phyloP scores from a whole-genome alignment of 1,140 invertebrate genomes.

The Macrotrachela quadricornifera region DNA sequence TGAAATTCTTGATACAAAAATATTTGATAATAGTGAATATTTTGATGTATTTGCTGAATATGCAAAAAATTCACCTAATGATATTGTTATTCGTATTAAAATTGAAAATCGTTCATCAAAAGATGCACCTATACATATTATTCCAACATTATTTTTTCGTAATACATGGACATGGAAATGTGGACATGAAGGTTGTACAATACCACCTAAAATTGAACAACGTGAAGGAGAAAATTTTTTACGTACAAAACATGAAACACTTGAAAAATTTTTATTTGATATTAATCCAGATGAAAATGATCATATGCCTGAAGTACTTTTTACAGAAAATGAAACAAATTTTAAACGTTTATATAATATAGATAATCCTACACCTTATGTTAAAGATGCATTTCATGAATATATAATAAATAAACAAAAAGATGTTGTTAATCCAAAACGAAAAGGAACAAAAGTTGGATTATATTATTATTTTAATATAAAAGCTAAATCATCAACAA shows the following conservation, averaged over 20 bases:
- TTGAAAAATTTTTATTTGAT: no score
- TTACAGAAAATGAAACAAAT: no score
- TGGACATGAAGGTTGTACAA: conserved; percentile 10
- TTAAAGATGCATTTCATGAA: conserved; percentile 30
- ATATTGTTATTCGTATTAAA: conserved; percentile 22
- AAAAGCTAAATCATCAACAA: conserved; percentile 4
- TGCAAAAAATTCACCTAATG: conserved; percentile 22
- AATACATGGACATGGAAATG: conserved; percentile 29
- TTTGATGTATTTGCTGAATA: conserved; percentile 31
- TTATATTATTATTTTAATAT: conserved; percentile 20
- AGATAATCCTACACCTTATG: conserved; percentile 15
- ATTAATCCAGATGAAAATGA: no score
- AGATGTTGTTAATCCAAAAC: conserved; percentile 18
- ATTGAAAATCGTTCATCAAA: conserved; percentile 24
- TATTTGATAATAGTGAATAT: conserved; percentile 21
- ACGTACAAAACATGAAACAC: no score
- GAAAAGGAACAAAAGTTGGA: conserved; percentile 28
- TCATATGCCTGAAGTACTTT: no score
- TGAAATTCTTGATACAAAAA: conserved; percentile 23
- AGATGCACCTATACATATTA: conserved; percentile 19
- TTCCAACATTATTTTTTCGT: conserved; percentile 27
- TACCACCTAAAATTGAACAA: no score
- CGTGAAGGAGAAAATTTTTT: no score
- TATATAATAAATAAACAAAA: conserved; percentile 22
- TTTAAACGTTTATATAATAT: conserved; percentile 4